A percentile compares a stretch with the other conserved stretches of the same genome.
phyloP scores from a whole-genome alignment of 2,113 vertebrate genomes.

The Heptranchias perlo region DNA sequence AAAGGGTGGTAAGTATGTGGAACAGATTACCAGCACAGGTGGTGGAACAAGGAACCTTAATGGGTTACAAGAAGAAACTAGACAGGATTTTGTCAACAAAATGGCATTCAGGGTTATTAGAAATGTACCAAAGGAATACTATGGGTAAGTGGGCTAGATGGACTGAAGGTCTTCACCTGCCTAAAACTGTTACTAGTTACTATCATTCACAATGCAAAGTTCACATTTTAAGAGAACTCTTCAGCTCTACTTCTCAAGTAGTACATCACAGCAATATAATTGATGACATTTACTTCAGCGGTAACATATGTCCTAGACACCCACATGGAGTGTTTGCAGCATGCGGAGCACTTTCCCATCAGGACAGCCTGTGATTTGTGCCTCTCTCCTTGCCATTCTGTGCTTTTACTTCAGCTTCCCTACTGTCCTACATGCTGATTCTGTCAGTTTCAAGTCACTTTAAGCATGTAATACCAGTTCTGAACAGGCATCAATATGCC shows the following conservation, averaged over 20 bases:
- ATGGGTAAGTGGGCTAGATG: background rate
- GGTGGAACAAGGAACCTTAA: background rate
- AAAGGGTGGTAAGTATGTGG: background rate
- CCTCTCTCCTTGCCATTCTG: conserved; percentile 17
- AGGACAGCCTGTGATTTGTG: conserved; percentile 6
- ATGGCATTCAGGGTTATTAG: background rate
- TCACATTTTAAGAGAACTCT: background rate
- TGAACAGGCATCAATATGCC: background rate
- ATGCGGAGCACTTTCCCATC: background rate
- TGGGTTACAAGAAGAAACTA: background rate
- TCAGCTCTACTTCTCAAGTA: background rate
- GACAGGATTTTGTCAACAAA: background rate
- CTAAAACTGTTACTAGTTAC: background rate
- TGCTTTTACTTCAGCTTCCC: conserved; percentile 19
- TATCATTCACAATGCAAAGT: background rate
- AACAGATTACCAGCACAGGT: background rate
- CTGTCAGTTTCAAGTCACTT: conserved; percentile 19
- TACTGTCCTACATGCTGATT: conserved; percentile 15
- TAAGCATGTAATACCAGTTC: background rate
- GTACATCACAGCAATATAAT: background rate
- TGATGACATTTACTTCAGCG: conserved; percentile 6
- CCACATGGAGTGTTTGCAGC: conserved; percentile 7
- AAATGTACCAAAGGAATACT: background rate
- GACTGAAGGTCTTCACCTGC: background rate
- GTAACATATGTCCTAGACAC: conserved; percentile 17